A percentile compares a stretch with the other conserved stretches of the same genome.
Evolutionary conservation across 1,140 invertebrate species (phyloP).

Genomic region (Leptinotarsa defecta): DNA sequence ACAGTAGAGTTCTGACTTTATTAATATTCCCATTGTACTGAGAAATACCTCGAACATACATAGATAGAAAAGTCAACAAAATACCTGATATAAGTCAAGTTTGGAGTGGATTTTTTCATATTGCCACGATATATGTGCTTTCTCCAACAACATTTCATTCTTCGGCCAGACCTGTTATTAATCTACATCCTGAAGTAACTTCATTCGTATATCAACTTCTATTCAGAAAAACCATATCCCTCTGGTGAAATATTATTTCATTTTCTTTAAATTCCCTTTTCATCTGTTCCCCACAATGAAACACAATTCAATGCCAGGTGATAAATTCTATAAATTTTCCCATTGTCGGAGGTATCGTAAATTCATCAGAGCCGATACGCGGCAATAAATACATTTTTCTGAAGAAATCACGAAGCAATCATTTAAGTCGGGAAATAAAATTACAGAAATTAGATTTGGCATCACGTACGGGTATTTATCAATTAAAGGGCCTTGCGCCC

Average conservation of each 20-base stretch:
- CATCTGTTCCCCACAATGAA: neutral
- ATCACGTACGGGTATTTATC: conserved; percentile 51
- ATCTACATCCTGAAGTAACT: neutral
- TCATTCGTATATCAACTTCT: neutral
- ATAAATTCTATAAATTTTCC: conserved; percentile 16
- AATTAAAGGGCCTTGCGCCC: conserved; percentile 44
- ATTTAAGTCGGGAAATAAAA: conserved; percentile 11
- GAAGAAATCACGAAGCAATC: conserved; percentile 16
- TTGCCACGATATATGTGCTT: too few relatives aligned
- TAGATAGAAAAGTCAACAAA: too few relatives aligned
- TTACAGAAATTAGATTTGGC: conserved; percentile 29
- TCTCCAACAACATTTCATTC: too few relatives aligned
- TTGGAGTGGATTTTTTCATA: too few relatives aligned
- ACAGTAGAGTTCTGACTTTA: too few relatives aligned
- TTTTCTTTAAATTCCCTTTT: conserved; percentile 3
- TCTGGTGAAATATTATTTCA: conserved; percentile 8
- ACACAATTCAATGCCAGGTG: neutral
- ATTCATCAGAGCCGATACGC: conserved; percentile 16
- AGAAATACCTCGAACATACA: too few relatives aligned
- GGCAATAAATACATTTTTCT: conserved; percentile 13
- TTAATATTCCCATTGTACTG: too few relatives aligned
- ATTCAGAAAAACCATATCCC: conserved; percentile 18
- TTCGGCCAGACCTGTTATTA: too few relatives aligned
- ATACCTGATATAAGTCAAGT: too few relatives aligned
- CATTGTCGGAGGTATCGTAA: conserved; percentile 11